Base-by-base conservation (phyloP, 30 jellyfish, hydroid and myxozoan species). In the Mastigias papua region DNA sequence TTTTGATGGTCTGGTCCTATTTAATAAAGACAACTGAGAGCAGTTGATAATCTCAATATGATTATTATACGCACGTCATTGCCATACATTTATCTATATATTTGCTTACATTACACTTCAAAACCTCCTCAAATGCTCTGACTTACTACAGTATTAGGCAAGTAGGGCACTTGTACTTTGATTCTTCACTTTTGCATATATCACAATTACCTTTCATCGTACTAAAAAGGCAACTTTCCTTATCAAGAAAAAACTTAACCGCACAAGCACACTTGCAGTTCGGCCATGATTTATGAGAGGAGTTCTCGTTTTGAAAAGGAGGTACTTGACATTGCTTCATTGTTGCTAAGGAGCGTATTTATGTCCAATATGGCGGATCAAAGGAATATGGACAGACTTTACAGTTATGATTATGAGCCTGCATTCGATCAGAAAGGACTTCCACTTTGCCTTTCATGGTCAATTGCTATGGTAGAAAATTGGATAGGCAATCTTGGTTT, bases 401-500 rank as follows among this genome's bases (percentile, higher is more conserved):
- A 49, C n/a, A 34, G 60, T 9, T 72, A 22, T 54, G 76, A 87
- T 64, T 90, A 61, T 34, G 78, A 80, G 17, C 98, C 98, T 19
- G 79, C 92, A 19, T 93, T 93, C 66, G 98, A 93, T 33, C 78
- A 86, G 33, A 82, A 89, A 69, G 96, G 97, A 17, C 63, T 93
- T 32, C 96, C 98, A 25, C 71, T 81, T 23, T 80, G 90, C 69
- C 92, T 93, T n/a, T 63, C 93, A 22, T 93, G 98, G 98, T 66
- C 90, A 30, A 68, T 62, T 0, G 79, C 66, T 26, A 86, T 88
- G 77, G 98, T 93, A 25, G 97, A 90, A 30, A 75, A 54, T 23
- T 93, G 98, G 98, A 86, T 93, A 28, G 74, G 49, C 7, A 46
- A 77, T 65, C 46, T 93, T 33, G 93, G 95, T 26, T 87, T 81